These are phyloP conservation scores for Brachyopa scutellaris DNA, from an alignment of 2,888 invertebrate species.

Conservation along the genomic window DNA sequence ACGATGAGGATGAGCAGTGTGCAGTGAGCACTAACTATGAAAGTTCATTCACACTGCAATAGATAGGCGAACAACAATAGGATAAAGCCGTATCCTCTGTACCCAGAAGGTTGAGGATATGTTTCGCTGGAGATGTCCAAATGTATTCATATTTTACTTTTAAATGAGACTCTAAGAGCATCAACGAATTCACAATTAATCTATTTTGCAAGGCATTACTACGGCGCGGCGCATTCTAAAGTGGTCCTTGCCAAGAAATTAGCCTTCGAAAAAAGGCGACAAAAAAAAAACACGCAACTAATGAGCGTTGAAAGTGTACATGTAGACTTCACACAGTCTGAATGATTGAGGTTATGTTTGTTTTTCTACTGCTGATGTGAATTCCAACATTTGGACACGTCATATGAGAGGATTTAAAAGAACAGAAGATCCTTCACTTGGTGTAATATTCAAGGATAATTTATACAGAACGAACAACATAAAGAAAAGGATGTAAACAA, in stretches of 20 bases:
- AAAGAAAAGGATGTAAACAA: not conserved
- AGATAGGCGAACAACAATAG: conserved; percentile 43
- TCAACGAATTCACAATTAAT: conserved; percentile 50
- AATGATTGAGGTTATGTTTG: conserved; percentile 38
- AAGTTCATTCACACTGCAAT: conserved; percentile 64
- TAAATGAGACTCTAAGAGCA: conserved; percentile 58
- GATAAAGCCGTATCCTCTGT: conserved; percentile 15
- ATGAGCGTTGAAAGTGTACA: conserved; percentile 45
- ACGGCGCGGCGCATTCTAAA: not conserved
- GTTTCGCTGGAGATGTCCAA: conserved; percentile 41
- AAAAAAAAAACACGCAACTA: conserved; percentile 44
- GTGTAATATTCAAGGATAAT: conserved; percentile 18
- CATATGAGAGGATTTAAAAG: conserved; percentile 3
- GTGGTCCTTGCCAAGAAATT: conserved; percentile 53
- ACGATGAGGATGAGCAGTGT: conserved; percentile 8
- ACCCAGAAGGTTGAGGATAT: conserved; percentile 39
- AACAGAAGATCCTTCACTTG: not conserved
- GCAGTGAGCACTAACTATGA: conserved; percentile 12
- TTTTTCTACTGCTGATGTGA: not conserved
- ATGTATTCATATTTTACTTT: conserved; percentile 59
- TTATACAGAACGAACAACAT: conserved; percentile 8
- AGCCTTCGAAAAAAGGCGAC: conserved; percentile 32
- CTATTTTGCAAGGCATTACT: conserved; percentile 26
- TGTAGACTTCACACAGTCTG: conserved; percentile 2
- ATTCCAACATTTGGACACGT: conserved; percentile 21